Percentiles rank a stretch among this genome's conserved stretches.
These are phyloP conservation scores for Salvelinus sp. DNA, from an alignment of 2,113 vertebrate species.

Conservation along the genomic window DNA sequence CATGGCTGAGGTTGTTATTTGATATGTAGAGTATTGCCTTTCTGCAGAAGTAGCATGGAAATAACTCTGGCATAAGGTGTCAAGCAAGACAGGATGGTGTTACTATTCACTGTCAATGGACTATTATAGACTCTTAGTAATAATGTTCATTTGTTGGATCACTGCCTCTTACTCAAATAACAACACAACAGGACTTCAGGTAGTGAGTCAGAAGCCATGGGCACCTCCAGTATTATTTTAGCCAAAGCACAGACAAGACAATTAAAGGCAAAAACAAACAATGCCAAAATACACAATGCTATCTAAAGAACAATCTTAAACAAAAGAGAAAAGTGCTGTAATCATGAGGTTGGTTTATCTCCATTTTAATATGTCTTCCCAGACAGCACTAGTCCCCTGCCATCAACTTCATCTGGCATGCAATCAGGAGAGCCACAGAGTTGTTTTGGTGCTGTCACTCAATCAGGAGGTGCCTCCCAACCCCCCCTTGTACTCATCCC, in stretches of 20 bases:
- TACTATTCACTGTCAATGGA: not conserved
- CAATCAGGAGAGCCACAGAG: constrained; percentile 18
- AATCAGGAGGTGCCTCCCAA: too few species aligned
- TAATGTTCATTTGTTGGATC: not conserved
- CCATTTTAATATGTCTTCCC: not conserved
- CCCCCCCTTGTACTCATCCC: too few species aligned
- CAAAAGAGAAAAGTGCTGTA: not conserved
- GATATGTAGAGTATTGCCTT: not conserved
- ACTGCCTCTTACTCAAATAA: not conserved
- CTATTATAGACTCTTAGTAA: not conserved
- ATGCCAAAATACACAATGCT: not conserved
- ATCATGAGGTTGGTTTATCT: constrained; percentile 2
- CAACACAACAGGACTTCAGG: not conserved
- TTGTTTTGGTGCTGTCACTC: constrained; percentile 20
- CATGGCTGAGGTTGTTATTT: not conserved
- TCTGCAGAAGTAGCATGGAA: not conserved
- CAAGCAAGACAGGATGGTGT: not conserved
- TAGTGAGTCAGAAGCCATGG: not conserved
- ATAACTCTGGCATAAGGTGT: not conserved
- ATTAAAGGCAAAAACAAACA: not conserved
- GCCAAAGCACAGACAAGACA: not conserved
- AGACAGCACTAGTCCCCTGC: not conserved
- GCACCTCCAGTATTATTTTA: not conserved
- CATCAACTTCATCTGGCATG: constrained; percentile 5
- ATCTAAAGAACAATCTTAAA: not conserved